Percentiles rank a stretch among this genome's conserved stretches.
These are phyloP conservation scores for Caenorhabditis imperialis DNA, from an alignment of 2,888 invertebrate genomes.

Conservation along the genomic window DNA sequence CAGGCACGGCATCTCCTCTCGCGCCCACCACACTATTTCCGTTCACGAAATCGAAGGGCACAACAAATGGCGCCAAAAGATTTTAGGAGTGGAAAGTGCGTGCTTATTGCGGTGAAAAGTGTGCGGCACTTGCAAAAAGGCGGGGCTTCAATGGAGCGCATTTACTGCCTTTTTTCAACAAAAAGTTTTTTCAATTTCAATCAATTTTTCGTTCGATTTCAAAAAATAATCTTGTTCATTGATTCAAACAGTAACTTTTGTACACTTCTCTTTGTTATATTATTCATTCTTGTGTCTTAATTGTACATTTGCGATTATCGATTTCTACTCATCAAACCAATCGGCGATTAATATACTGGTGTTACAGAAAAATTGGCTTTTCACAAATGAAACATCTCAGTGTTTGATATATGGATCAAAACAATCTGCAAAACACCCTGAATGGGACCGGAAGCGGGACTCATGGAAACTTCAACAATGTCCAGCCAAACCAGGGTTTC, in stretches of 20 bases:
- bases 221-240: slow-evolving; percentile 2
- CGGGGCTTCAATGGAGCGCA: slow-evolving; percentile 14
- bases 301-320: no score
- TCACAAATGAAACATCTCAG: slow-evolving; percentile 18
- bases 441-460: slow-evolving; percentile 27
- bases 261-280: no score
- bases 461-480: slow-evolving; percentile 19
- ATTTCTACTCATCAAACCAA: no score
- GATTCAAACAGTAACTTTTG: no score
- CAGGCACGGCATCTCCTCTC: slow-evolving; percentile 6
- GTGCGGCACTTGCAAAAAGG: slow-evolving; percentile 25
- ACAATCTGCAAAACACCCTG: slow-evolving; percentile 40
- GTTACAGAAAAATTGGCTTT: background rate
- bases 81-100: slow-evolving; percentile 25
- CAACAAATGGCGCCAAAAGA: no score
- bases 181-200: slow-evolving; percentile 5
- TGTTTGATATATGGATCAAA: slow-evolving; percentile 41
- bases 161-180: slow-evolving; percentile 16
- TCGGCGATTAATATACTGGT: no score
- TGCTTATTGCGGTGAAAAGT: slow-evolving; percentile 17
- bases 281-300: no score
- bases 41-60: background rate
- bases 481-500: slow-evolving; percentile 34
- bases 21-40: background rate
- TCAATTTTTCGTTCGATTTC: slow-evolving; percentile 14